These are phyloP conservation scores for Calephelis nemesis DNA, from an alignment of 1,140 invertebrate genomes.

Conservation along the genomic window DNA sequence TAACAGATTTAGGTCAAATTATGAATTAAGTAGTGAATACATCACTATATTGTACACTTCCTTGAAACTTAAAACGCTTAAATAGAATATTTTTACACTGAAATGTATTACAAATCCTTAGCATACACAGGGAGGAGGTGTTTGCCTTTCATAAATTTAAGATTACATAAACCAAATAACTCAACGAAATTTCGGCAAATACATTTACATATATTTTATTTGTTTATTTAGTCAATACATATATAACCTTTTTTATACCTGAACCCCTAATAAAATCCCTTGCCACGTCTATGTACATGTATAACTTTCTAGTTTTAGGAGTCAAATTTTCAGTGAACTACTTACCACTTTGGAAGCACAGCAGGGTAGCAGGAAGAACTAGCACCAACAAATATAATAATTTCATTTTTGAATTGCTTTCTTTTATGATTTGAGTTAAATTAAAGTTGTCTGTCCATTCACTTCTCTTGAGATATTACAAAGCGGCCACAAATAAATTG, in stretches of 20 bases:
- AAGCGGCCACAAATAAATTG: slow-evolving; percentile 46
- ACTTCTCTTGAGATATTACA: slow-evolving; percentile 50
- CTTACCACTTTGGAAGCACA: slow-evolving; percentile 70
- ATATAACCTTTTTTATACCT: neutral
- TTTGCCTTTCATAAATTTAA: no score
- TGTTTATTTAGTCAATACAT: no score
- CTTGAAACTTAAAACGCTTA: no score
- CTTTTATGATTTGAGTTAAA: slow-evolving; percentile 37
- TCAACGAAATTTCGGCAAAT: no score
- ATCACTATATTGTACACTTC: no score
- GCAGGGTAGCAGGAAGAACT: slow-evolving; percentile 63
- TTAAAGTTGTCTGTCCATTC: slow-evolving; percentile 58
- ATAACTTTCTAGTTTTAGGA: slow-evolving; percentile 37
- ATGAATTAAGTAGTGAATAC: neutral
- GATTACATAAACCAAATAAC: no score
- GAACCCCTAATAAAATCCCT: slow-evolving; percentile 28
- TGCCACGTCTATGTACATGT: slow-evolving; percentile 43
- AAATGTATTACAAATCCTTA: no score
- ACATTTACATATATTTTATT: no score
- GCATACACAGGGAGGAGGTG: no score
- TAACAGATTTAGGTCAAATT: neutral
- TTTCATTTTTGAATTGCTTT: slow-evolving; percentile 62
- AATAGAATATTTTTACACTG: no score
- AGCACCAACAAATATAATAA: slow-evolving; percentile 62
- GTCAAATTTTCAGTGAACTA: slow-evolving; percentile 32